Evolutionary conservation across 2,113 vertebrate genomes (phyloP), one percentile per base, ranked within the genome.

Genomic region (Oncorhynchus mykiss): DNA sequence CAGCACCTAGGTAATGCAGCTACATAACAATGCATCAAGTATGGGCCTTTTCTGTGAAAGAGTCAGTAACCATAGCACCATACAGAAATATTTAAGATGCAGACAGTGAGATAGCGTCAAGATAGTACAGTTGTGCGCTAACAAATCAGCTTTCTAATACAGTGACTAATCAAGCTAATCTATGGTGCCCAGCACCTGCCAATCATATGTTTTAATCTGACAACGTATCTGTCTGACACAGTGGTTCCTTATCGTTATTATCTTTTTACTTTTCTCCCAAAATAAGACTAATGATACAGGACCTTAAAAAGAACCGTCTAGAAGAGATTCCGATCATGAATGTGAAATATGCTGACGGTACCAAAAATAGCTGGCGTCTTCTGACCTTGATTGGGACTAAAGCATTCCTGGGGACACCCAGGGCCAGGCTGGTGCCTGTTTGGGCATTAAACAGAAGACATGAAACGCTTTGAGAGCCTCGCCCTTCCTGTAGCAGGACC

Each of bases 401-500:
- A 22, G 59, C 59, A 29, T 70, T 79, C 72, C 74, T 82, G 27
- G 85, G 81, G 74, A 71, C 75, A 78, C 75, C 72, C 29, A 34
- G 77, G 82, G 78, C 80, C 78, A 72, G 66, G 67, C 16, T 39
- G 71, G 59, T 72, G 79, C 77, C 72, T 80, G 82, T 79, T 78
- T 78, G 85, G 85, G 82, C 82, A 79, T 85, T 80, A 69, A 82
- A 73, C 34, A 85, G 78, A 80, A 82, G 77, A 88, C 79, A 88
- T 88, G 81, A 90, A 90, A 90, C 78, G 60, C 72, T 80, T 79
- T 74, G 67, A 74, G 80, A 87, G 80, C 83, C 73, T 80, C 65
- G 39, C 78, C 80, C 84, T 84, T 91, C 88, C 91, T 85, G 88
- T 88, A 82, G 91, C 78, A 82, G 87, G 87, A 91, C 90, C 88